Evolutionary conservation across 2,888 invertebrate species (phyloP).

Genomic region (Callyntrura guangdongensis): DNA sequence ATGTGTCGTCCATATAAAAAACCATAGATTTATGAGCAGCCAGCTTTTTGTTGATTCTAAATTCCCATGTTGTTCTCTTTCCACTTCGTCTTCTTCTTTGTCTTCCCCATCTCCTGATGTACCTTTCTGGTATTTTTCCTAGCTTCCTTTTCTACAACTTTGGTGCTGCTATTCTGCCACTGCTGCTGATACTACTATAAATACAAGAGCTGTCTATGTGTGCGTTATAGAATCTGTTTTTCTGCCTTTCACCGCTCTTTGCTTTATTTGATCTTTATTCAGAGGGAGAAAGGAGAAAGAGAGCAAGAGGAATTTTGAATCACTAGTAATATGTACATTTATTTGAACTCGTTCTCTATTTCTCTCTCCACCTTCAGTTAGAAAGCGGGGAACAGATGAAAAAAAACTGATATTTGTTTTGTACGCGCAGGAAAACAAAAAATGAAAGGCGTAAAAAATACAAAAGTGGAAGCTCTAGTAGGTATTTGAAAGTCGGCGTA

Average conservation of each 20-base stretch:
- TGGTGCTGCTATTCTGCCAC: neutral
- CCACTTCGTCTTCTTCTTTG: slow-evolving; percentile 16
- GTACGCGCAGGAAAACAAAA: slow-evolving; percentile 19
- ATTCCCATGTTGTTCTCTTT: slow-evolving; percentile 39
- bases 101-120: neutral
- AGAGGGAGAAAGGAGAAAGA: neutral
- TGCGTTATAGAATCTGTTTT: neutral
- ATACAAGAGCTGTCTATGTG: neutral
- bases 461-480: neutral
- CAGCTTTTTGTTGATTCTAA: slow-evolving; percentile 56
- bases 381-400: neutral
- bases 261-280: slow-evolving; percentile 72
- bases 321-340: slow-evolving; percentile 57
- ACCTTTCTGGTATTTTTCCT: neutral
- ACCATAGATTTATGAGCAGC: slow-evolving; percentile 68
- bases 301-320: slow-evolving; percentile 41
- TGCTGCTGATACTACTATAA: neutral
- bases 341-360: slow-evolving; percentile 7
- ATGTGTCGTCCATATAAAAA: slow-evolving; percentile 33
- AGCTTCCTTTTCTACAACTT: neutral
- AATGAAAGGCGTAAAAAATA: neutral
- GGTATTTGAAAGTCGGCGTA: too few relatives aligned
- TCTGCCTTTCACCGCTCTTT: neutral
- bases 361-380: neutral
- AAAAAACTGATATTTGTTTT: slow-evolving; percentile 49